These are phyloP conservation scores for Spodoptera littoralis DNA, from an alignment of 2,888 invertebrate species.

Conservation along the genomic window DNA sequence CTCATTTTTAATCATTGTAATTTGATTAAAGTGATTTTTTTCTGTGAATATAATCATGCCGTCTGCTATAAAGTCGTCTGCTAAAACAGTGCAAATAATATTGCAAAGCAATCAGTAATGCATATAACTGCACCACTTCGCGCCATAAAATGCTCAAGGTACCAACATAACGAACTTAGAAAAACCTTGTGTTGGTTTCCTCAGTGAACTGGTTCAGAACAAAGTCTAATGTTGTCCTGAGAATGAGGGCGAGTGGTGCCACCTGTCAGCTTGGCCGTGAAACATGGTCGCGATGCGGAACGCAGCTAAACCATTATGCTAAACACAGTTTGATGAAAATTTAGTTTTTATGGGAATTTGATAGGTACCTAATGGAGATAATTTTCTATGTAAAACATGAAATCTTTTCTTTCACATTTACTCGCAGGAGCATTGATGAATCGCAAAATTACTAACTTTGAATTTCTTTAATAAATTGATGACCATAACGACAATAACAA, in stretches of 20 bases:
- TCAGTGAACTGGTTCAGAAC: slow-evolving; percentile 28
- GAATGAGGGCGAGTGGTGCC: slow-evolving; percentile 44
- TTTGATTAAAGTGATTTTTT: no score
- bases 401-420: no score
- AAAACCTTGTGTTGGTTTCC: slow-evolving; percentile 24
- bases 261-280: slow-evolving; percentile 49
- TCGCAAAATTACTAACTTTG: no score
- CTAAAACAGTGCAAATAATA: no score
- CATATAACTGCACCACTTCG: no score
- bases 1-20: no score
- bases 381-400: not conserved
- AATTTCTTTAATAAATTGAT: no score
- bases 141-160: slow-evolving; percentile 12
- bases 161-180: slow-evolving; percentile 11
- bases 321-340: not conserved
- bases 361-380: not conserved
- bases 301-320: slow-evolving; percentile 36
- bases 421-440: no score
- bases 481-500: not conserved
- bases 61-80: no score
- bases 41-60: no score
- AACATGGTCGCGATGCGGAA: slow-evolving; percentile 37
- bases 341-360: not conserved
- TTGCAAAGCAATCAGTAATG: no score
- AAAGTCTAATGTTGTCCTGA: slow-evolving; percentile 34